These are phyloP conservation scores for Limenitis camilla DNA, from an alignment of 2,888 invertebrate species.

Conservation along the genomic window DNA sequence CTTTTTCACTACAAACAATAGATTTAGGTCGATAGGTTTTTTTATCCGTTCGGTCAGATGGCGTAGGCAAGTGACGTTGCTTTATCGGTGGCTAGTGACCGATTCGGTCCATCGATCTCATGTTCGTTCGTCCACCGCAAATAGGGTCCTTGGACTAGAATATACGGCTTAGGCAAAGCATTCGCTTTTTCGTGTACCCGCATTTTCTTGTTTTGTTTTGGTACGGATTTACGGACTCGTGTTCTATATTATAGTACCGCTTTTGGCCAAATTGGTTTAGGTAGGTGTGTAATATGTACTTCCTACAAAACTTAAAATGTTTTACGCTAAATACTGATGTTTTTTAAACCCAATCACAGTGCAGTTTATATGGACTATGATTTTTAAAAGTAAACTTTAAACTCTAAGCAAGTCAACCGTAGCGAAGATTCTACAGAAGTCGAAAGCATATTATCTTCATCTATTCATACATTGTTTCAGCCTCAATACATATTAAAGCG, in stretches of 20 bases:
- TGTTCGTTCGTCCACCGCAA: slow-evolving; percentile 30
- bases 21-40: slow-evolving; percentile 22
- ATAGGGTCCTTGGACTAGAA: slow-evolving; percentile 32
- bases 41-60: slow-evolving; percentile 25
- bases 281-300: too few relatives aligned
- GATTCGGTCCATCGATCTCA: slow-evolving; percentile 29
- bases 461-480: too few relatives aligned
- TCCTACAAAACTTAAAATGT: too few relatives aligned
- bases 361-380: too few relatives aligned
- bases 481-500: too few relatives aligned
- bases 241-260: slow-evolving; percentile 5
- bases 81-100: slow-evolving; percentile 26
- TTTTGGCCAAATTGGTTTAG: too few relatives aligned
- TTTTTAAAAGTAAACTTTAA: too few relatives aligned
- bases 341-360: too few relatives aligned
- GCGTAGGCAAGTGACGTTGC: slow-evolving; percentile 27
- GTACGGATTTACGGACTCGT: slow-evolving; percentile 12
- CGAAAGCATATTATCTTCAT: too few relatives aligned
- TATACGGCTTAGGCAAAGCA: slow-evolving; percentile 26
- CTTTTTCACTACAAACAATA: slow-evolving; percentile 21
- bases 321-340: too few relatives aligned
- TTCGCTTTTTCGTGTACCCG: slow-evolving; percentile 25
- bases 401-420: too few relatives aligned
- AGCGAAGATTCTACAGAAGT: too few relatives aligned
- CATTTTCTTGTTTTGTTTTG: slow-evolving; percentile 21